Percentiles rank a stretch among this genome's conserved stretches.
phyloP scores from a whole-genome alignment of 1,140 invertebrate species.

The Bicyclus anynana region DNA sequence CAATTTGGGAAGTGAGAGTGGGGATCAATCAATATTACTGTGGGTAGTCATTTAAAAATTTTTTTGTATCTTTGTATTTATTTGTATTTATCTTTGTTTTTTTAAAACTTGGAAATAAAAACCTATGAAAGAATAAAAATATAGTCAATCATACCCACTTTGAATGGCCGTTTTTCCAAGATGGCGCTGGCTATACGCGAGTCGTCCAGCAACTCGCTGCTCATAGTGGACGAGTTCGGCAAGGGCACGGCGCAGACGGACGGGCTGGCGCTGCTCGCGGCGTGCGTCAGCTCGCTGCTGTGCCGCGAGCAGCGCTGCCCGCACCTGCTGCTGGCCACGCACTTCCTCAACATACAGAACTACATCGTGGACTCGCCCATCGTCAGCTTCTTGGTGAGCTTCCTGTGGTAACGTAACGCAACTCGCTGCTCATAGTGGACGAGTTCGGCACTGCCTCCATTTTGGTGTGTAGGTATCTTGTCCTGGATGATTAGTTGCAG shows the following conservation, averaged over 20 bases:
- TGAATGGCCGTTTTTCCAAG: conserved; percentile 61
- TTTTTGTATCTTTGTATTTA: too few relatives aligned
- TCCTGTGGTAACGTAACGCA: background rate
- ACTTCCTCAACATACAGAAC: conserved; percentile 82
- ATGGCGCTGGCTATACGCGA: conserved; percentile 83
- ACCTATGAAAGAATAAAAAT: too few relatives aligned
- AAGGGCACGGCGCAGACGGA: conserved; percentile 89
- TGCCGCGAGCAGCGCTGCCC: conserved; percentile 79
- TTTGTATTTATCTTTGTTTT: too few relatives aligned
- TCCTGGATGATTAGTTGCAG: too few relatives aligned
- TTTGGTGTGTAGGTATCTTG: too few relatives aligned
- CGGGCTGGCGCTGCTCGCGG: conserved; percentile 83
- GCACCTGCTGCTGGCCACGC: conserved; percentile 87
- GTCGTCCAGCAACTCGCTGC: conserved; percentile 82
- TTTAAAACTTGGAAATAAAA: too few relatives aligned
- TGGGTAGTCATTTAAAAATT: too few relatives aligned
- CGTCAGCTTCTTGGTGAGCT: conserved; percentile 74
- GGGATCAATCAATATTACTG: too few relatives aligned
- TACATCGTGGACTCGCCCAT: conserved; percentile 73
- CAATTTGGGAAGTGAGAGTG: too few relatives aligned
- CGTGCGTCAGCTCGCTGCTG: conserved; percentile 82
- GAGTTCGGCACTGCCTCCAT: too few relatives aligned
- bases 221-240: conserved; percentile 95
- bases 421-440: background rate
- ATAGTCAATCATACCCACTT: too few relatives aligned